Percentiles rank a stretch among this genome's conserved stretches.
phyloP scores from a whole-genome alignment of 2,797 vertebrate species.

The Falco rusticolus region DNA sequence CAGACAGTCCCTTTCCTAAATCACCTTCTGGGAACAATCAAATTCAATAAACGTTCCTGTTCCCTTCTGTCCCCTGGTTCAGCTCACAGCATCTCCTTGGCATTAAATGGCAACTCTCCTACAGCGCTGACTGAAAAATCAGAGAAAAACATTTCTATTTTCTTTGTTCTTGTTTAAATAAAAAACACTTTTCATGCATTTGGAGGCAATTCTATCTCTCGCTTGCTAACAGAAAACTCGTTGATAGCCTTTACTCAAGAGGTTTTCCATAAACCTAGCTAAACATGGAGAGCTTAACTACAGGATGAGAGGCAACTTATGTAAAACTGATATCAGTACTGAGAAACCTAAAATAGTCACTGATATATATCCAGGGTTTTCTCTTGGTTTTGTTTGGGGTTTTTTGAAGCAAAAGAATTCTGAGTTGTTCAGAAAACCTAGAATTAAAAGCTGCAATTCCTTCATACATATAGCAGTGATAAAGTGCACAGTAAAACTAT shows the following conservation, averaged over 20 bases:
- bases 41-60: not conserved
- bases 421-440: not conserved
- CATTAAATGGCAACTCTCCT: not conserved
- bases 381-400: not conserved
- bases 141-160: not conserved
- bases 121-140: not conserved
- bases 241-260: not conserved
- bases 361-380: not conserved
- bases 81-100: not conserved
- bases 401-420: not conserved
- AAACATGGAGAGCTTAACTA: not conserved
- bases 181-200: not conserved
- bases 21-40: not conserved
- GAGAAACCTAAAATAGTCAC: not conserved
- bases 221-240: not conserved
- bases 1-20: not conserved
- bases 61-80: not conserved
- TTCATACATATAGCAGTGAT: not conserved
- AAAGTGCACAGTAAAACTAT: not conserved
- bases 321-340: not conserved
- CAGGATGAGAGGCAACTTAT: not conserved
- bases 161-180: not conserved
- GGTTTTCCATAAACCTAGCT: not conserved
- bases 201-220: not conserved
- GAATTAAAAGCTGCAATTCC: not conserved